Base-by-base conservation (phyloP, 2,797 vertebrate species). In the Thamnophis elegans region DNA sequence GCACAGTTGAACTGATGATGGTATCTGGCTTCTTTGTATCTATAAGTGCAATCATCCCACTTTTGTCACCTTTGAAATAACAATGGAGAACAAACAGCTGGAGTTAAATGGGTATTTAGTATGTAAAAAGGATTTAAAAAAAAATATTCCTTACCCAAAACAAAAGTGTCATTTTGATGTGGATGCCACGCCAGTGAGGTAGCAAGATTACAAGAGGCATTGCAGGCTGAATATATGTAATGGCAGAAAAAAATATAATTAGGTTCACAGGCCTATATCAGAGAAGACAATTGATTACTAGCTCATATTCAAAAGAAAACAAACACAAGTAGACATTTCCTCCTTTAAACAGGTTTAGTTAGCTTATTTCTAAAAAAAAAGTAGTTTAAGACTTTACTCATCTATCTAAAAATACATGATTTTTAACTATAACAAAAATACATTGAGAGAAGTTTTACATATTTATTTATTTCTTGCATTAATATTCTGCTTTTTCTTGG, bases 131-230 rank as follows among this genome's bases (percentile, higher is more conserved):
- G 22, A 89, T 88, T 78, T 1, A 51, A 7, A 51, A 2, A 82
- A 36, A 32, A 85, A 32, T 2, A 2, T 3, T 62, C 56, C 98
- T 98, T 98, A 99, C 99, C 99, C 92, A 99, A 97, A 93, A 98
- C 98, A 90, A 99, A 98, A 59, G 97, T 97, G 96, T 98, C 98
- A 90, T 96, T 98, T 95, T 98, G 98, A 94, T 98, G 97, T 92
- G 98, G 98, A 97, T 99, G 99, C 99, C 99, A 99, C 91, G 98
- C 95, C 91, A 98, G 94, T 87, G 98, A 97, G 90, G 99, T 99
- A 94, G 98, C 98, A 91, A 98, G 97, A 95, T 98, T 98, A 95
- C 95, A 93, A 97, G 97, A 95, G 96, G 96, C 92, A 98, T 97
- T 92, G 97, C 97, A 94, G 94, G 98, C 98, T 99, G 95, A 3